Evolutionary conservation across 64 coral and sea anemone genomes (phyloP), one percentile per base, ranked within the genome.

Genomic region (Montipora foliosa): DNA sequence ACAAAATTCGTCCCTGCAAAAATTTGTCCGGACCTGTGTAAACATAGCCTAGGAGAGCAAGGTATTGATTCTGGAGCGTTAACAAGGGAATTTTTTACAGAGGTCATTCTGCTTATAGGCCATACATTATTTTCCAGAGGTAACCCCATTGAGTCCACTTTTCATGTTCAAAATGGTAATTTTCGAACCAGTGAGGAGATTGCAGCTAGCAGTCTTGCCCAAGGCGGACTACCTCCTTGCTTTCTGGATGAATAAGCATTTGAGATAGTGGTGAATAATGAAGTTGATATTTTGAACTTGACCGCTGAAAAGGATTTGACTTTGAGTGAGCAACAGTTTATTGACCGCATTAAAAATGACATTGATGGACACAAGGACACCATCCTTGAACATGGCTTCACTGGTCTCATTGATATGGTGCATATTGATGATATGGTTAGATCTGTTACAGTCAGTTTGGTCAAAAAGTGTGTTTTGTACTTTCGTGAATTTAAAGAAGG

Each of bases 21-120:
- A 37, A 37, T 37, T 37, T 37, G 37, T 37, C 37, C 37, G 37
- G 37, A 37, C 37, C 37, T 0, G 2, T 37, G 37, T 37, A 37
- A 2, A 37, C 1, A 1, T 37, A 37, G 37, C 37, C 47, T 95
- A 44, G 88, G 88, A 45, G 93, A 95, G 72, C 75, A 80, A 45
- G 89, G 82, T 25, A 91, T 90, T 87, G 89, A 91, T 87, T 78
- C 76, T 72, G 93, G 81, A 25, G 76, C 89, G 25, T 53, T 91
- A 10, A 75, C 50, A 80, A 74, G 69, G 24, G 79, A 90, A 79
- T 79, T 86, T 77, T 88, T 90, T 29, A 66, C 88, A 59, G 79
- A 74, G 55, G 84, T 77, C 46, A 61, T 95, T 66, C 48, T 67
- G 62, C 80, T 53, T 21, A 87, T 66, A 61, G 88, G 92, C 17